Conservation (phyloP, 2,888 invertebrate species). For the Falcaria lacertinaria region DNA sequence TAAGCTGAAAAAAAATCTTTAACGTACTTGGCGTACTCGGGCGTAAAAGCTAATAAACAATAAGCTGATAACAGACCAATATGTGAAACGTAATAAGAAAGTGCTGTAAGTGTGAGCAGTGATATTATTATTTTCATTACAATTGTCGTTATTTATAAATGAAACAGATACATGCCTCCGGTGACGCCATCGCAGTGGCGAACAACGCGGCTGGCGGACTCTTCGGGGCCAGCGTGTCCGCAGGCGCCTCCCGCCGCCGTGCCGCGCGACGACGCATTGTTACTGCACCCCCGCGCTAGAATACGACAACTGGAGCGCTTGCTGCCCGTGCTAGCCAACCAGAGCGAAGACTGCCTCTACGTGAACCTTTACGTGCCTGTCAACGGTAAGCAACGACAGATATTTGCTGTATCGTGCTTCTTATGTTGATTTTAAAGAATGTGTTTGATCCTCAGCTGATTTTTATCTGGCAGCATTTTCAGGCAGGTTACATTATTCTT, state of each 20-base stretch:
- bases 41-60: too few relatives aligned
- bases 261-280: conserved; percentile 80
- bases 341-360: conserved; percentile 98
- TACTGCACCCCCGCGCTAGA: conserved; percentile 89
- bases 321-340: conserved; percentile 90
- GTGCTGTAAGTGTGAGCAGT: too few relatives aligned
- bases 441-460: too few relatives aligned
- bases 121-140: too few relatives aligned
- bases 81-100: too few relatives aligned
- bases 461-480: too few relatives aligned
- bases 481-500: too few relatives aligned
- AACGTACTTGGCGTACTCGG: too few relatives aligned
- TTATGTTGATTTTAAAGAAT: too few relatives aligned
- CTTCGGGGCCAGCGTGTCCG: conserved; percentile 92
- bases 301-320: conserved; percentile 91
- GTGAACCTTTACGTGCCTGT: conserved; percentile 97
- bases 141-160: too few relatives aligned
- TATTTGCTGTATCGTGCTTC: neutral
- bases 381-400: conserved; percentile 45
- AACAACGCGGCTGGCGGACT: conserved; percentile 88
- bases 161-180: conserved; percentile 94
- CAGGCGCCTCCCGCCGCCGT: conserved; percentile 82
- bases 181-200: conserved; percentile 95
- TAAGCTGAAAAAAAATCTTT: too few relatives aligned
- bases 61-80: too few relatives aligned